Evolutionary conservation across 2,113 vertebrate genomes (phyloP).

Genomic region (Patagioenas fasciata): DNA sequence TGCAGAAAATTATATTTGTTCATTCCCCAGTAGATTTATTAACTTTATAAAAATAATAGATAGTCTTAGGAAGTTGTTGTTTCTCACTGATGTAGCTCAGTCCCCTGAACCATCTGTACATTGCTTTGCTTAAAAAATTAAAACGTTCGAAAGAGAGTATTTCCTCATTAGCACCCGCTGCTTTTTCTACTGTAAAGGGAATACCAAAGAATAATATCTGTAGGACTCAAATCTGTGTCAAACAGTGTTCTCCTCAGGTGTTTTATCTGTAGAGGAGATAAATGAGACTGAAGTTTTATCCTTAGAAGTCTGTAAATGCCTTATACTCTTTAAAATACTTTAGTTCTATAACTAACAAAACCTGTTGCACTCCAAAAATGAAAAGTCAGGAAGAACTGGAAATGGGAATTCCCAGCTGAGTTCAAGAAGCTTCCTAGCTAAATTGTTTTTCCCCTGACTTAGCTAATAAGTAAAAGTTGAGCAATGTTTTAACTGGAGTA

Average conservation of each 20-base stretch:
- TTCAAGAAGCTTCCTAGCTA: not conserved
- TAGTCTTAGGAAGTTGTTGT: not conserved
- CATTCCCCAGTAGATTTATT: not conserved
- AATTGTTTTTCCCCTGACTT: not conserved
- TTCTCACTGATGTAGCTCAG: not conserved
- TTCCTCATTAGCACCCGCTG: not conserved
- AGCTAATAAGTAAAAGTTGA: not conserved
- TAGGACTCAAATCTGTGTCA: not conserved
- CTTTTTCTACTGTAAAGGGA: not conserved
- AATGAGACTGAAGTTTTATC: not conserved
- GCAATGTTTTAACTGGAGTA: not conserved
- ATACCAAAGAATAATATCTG: not conserved
- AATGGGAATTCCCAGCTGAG: not conserved
- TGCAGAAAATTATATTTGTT: not conserved
- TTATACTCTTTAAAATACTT: not conserved
- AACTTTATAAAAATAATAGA: not conserved
- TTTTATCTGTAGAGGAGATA: not conserved
- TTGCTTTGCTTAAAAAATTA: not conserved
- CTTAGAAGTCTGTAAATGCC: not conserved
- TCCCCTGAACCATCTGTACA: not conserved
- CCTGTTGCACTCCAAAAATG: not conserved
- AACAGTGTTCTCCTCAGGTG: not conserved
- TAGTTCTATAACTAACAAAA: not conserved
- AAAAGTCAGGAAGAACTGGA: not conserved
- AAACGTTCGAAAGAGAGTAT: not conserved